Evolutionary conservation across 2,888 invertebrate species (phyloP), one percentile per base, ranked within the genome.

Genomic region (Tenthredo distinguenda): DNA sequence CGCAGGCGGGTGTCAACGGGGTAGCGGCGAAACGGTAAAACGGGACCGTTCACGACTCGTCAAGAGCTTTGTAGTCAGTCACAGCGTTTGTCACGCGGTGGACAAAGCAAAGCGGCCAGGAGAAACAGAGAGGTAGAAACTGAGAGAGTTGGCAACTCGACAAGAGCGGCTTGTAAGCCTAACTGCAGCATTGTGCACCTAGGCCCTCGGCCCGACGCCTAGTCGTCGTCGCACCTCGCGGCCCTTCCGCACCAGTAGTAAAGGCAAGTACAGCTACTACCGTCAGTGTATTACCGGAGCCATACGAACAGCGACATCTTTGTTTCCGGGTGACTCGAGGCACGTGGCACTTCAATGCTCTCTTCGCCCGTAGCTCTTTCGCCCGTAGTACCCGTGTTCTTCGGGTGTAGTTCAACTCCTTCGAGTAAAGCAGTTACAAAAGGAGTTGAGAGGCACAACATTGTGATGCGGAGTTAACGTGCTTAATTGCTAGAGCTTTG

Each of bases 131-230:
- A 84, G 55, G 65, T 26, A 85, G 84, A 55, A 21, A 43, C n/a
- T 40, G 82, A 76, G 65, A 58, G 72, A 92, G 91, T 93, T 93
- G 93, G 93, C 93, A 93, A 91, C 91, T 91, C 93, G 92, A 92
- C 93, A 93, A 93, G 92, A 92, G 92, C 62, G 68, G 91, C 91
- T 91, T 90, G 91, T 91, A 92, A 92, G 91, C 92, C 92, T 92
- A 93, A 92, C 92, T 88, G 86, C 86, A 85, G 87, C 87, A 89
- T 88, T 90, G 90, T 90, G 89, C 90, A 83, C 68, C 83, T n/a
- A 81, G 81, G 81, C 81, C 58, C 58, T 77, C n/a, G 77, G 34
- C 7, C 50, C 65, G 68, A 58, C 77, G 79, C 76, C 84, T 86
- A 37, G 81, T 81, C 37, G 26, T 62, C 62, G 81, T 81, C 83